Percentiles rank a stretch among this genome's conserved stretches.
phyloP scores from a whole-genome alignment of 2,113 vertebrate species.

The Syngnathus scovelli region DNA sequence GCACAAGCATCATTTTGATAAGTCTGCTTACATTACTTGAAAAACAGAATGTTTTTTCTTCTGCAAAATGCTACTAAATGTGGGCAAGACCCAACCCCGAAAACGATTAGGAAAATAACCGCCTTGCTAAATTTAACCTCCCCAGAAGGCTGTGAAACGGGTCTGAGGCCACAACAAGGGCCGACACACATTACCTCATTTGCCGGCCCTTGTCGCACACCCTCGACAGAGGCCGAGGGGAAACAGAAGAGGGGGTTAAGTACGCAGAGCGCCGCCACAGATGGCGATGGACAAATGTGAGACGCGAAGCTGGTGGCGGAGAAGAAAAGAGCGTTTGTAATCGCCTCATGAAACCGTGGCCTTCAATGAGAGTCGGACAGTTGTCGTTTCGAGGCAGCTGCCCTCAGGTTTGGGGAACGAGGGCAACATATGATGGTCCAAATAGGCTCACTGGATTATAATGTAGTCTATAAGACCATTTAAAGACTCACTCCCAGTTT shows the following conservation, averaged over 20 bases:
- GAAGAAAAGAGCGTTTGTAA: slow-evolving; percentile 64
- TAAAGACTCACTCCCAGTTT: slow-evolving; percentile 31
- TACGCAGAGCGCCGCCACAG: slow-evolving; percentile 52
- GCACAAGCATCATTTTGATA: not conserved
- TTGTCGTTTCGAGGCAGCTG: slow-evolving; percentile 58
- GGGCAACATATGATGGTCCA: not conserved
- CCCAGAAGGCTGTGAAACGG: slow-evolving; percentile 57
- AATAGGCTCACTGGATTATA: not conserved
- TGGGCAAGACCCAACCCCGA: slow-evolving; percentile 30
- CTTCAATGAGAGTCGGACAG: slow-evolving; percentile 48
- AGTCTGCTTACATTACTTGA: slow-evolving; percentile 6
- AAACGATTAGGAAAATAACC: slow-evolving; percentile 56
- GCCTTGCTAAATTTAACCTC: slow-evolving; percentile 57
- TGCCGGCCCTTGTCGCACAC: slow-evolving; percentile 50
- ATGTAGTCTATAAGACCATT: slow-evolving; percentile 30
- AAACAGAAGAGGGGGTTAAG: slow-evolving; percentile 52
- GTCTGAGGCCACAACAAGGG: slow-evolving; percentile 42
- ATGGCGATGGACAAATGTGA: slow-evolving; percentile 61
- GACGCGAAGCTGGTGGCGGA: slow-evolving; percentile 20
- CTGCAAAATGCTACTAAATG: slow-evolving; percentile 28
- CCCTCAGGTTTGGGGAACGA: too few relatives aligned
- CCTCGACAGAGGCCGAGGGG: slow-evolving; percentile 34
- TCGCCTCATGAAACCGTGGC: slow-evolving; percentile 23
- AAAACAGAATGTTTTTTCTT: slow-evolving; percentile 29
- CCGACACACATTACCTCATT: slow-evolving; percentile 55